These are phyloP conservation scores for Brachionus asplanchnoidis DNA, from an alignment of 1,140 invertebrate species.

Conservation along the genomic window DNA sequence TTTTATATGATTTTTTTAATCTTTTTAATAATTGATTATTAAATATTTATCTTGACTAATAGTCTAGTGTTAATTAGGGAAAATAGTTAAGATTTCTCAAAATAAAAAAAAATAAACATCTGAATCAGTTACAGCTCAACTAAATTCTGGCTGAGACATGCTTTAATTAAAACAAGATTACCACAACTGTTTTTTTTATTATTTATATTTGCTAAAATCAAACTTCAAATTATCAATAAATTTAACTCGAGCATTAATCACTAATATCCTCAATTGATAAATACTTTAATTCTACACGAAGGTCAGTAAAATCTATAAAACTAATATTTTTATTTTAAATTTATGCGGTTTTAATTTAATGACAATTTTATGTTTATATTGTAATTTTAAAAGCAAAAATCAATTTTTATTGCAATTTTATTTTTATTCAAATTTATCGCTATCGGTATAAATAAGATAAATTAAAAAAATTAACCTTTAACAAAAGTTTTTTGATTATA, in stretches of 20 bases:
- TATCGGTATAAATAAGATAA: not conserved
- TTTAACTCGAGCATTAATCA: not conserved
- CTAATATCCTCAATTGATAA: not conserved
- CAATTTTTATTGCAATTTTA: not conserved
- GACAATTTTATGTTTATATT: not conserved
- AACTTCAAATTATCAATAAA: not conserved
- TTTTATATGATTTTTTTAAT: too few species aligned
- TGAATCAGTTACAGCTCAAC: not conserved
- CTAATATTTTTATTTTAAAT: not conserved
- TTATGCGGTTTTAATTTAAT: not conserved
- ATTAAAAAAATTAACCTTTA: not conserved
- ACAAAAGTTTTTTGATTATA: not conserved
- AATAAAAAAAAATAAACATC: not conserved
- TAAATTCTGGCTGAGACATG: not conserved
- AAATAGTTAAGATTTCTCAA: not conserved
- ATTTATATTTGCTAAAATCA: not conserved
- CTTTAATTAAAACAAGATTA: not conserved
- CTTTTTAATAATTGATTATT: too few species aligned
- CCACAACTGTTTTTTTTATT: not conserved
- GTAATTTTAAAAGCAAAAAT: not conserved
- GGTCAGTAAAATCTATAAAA: not conserved
- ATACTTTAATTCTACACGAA: not conserved
- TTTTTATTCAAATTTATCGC: slow-evolving; percentile 4
- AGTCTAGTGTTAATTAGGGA: not conserved
- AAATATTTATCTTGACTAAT: not conserved